Evolutionary conservation across 2,113 vertebrate species (phyloP).

Genomic region (Ailuropoda melanoleuca): DNA sequence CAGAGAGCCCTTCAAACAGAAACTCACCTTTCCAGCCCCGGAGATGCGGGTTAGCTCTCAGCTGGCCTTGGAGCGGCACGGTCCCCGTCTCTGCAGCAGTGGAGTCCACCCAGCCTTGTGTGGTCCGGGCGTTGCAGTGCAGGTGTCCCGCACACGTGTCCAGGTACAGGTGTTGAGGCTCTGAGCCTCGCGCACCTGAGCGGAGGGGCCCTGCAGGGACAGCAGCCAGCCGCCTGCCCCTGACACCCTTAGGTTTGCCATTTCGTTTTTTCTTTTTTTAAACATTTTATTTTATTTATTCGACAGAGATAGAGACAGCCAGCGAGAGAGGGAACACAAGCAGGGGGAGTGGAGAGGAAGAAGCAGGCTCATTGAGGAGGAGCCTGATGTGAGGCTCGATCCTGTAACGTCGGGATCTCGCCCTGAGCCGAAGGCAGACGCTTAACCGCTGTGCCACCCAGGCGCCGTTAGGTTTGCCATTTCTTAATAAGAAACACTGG

Average conservation of each 20-base stretch:
- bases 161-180: not conserved
- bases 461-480: not conserved
- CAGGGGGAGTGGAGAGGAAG: too few species aligned
- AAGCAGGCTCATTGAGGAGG: too few species aligned
- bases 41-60: not conserved
- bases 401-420: too few species aligned
- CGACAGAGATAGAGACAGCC: too few species aligned
- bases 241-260: not conserved
- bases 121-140: accelerated
- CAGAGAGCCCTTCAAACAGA: not conserved
- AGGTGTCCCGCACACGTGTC: not conserved
- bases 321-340: too few species aligned
- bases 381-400: too few species aligned
- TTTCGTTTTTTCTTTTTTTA: too few species aligned
- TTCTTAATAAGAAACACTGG: not conserved
- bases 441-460: too few species aligned
- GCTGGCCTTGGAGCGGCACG: not conserved
- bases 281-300: too few species aligned
- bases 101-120: accelerated
- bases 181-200: not conserved
- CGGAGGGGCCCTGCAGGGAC: not conserved
- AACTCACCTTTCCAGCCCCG: not conserved
- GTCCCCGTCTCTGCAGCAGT: not conserved
- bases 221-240: not conserved
- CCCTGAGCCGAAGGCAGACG: too few species aligned